Conservation (phyloP, 2,113 vertebrate species). For the Hydrochoerus hydrochaeris region DNA sequence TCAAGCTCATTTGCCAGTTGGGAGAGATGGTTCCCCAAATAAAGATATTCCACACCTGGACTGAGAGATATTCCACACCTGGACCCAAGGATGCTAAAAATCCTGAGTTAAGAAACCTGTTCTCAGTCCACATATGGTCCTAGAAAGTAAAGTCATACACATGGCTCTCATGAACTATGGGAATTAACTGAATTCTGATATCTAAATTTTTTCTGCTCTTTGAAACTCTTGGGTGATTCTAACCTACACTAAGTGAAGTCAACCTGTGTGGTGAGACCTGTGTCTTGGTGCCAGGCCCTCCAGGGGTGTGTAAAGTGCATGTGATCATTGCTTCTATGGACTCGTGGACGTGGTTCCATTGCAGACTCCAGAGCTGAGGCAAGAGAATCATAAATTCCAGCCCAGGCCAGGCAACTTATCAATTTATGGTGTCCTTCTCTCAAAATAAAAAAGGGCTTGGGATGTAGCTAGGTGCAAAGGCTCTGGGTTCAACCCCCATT, state of each 20-base stretch:
- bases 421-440: not conserved
- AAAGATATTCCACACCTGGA: not conserved
- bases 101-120: not conserved
- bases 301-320: not conserved
- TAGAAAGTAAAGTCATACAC: not conserved
- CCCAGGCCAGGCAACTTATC: not conserved
- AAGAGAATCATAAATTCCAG: not conserved
- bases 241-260: not conserved
- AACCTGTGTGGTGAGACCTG: not conserved
- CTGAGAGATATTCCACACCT: not conserved
- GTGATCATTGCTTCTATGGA: not conserved
- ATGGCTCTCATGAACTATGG: not conserved
- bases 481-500: not conserved
- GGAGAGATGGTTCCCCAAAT: not conserved
- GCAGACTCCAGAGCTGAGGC: not conserved
- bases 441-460: not conserved
- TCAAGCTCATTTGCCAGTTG: too few relatives aligned
- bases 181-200: not conserved
- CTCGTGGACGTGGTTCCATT: not conserved
- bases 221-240: not conserved
- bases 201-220: not conserved
- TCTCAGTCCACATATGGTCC: too few relatives aligned
- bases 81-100: not conserved
- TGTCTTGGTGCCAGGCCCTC: not conserved
- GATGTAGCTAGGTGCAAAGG: not conserved